phyloP scores from a whole-genome alignment of 2,888 invertebrate species.

The Phrixothrix hirtus region DNA sequence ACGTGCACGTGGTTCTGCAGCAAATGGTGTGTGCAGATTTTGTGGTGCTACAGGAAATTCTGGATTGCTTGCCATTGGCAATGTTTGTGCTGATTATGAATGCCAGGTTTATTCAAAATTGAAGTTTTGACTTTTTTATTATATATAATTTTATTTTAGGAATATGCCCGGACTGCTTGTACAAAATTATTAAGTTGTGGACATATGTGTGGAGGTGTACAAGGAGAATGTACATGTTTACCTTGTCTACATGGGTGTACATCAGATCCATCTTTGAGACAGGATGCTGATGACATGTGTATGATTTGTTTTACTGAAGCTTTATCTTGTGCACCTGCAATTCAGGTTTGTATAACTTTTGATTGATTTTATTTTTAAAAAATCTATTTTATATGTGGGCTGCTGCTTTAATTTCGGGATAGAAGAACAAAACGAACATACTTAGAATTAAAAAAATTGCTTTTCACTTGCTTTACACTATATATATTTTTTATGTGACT shows the following conservation, averaged over 20 bases:
- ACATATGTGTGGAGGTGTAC: slow-evolving; percentile 93
- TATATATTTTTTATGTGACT: too few relatives aligned
- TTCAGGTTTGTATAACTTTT: slow-evolving; percentile 64
- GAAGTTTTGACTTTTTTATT: too few relatives aligned
- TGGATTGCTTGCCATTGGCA: slow-evolving; percentile 87
- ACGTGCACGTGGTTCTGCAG: slow-evolving; percentile 53
- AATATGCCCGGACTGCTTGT: slow-evolving; percentile 81
- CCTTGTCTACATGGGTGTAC: slow-evolving; percentile 89
- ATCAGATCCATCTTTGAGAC: slow-evolving; percentile 65
- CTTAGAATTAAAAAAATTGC: too few relatives aligned
- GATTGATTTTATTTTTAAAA: background rate
- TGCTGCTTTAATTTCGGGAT: too few relatives aligned
- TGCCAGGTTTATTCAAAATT: slow-evolving; percentile 83
- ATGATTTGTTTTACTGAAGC: slow-evolving; percentile 99
- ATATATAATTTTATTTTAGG: too few relatives aligned
- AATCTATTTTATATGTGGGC: too few relatives aligned
- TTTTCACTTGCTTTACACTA: too few relatives aligned
- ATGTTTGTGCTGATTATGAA: slow-evolving; percentile 91
- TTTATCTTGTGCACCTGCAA: slow-evolving; percentile 90
- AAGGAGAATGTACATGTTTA: slow-evolving; percentile 79
- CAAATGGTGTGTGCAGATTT: slow-evolving; percentile 81
- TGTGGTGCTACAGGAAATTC: slow-evolving; percentile 84
- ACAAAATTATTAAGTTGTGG: slow-evolving; percentile 82
- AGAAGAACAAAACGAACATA: too few relatives aligned
- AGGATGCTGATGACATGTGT: slow-evolving; percentile 99